A percentile compares a stretch with the other conserved stretches of the same genome.
Conservation (phyloP, 2,888 invertebrate genomes). For the Conomelus anceps region DNA sequence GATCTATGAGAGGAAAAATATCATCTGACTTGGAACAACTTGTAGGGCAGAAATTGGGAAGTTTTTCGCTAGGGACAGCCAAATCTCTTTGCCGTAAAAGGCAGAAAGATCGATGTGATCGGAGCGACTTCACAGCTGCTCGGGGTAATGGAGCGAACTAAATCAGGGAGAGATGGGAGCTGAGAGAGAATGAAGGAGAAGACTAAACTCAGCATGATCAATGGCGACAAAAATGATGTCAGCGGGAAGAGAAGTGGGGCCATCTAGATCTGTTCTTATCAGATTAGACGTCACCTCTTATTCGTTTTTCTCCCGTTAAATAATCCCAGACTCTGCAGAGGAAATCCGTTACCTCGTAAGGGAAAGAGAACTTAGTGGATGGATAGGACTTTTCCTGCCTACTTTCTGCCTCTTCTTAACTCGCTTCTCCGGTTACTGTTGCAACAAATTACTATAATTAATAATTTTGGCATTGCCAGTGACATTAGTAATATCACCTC, state of each 20-base stretch:
- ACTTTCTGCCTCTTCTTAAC: no score
- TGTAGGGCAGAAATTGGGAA: not conserved
- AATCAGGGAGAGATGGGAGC: not conserved
- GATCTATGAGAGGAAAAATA: not conserved
- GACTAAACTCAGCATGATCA: not conserved
- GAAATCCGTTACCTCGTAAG: not conserved
- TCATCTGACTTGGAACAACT: not conserved
- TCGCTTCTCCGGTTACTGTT: not conserved
- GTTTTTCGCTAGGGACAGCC: not conserved
- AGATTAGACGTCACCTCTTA: constrained; percentile 2
- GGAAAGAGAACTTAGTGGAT: not conserved
- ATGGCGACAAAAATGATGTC: not conserved
- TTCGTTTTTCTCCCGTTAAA: not conserved
- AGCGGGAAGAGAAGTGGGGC: not conserved
- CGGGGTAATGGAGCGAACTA: not conserved
- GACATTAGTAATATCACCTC: no score
- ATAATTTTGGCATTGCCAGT: no score
- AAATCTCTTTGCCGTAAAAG: not conserved
- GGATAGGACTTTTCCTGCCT: not conserved
- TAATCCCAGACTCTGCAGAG: not conserved
- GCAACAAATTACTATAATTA: not conserved
- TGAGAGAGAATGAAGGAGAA: not conserved
- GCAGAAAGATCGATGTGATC: not conserved
- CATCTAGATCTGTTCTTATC: constrained; percentile 2
- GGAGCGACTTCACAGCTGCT: not conserved